Conservation (phyloP, 2,797 vertebrate species). For the Sebastes steindachneri region DNA sequence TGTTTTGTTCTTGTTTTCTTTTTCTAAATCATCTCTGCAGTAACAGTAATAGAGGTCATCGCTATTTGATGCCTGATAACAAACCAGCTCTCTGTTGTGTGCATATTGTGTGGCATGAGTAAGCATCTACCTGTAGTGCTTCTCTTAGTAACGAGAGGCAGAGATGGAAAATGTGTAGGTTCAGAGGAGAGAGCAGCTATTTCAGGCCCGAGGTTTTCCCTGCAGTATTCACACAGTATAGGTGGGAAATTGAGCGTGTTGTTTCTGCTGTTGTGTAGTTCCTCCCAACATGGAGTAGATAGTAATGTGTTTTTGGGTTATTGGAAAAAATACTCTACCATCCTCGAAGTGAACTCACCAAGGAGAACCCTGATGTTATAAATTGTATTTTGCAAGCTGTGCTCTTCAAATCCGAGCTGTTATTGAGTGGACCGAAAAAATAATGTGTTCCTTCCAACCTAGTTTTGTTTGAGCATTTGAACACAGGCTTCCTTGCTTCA, state of each 20-base stretch:
- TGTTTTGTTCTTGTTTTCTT: background rate
- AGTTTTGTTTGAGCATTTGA: constrained; percentile 4
- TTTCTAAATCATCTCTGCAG: background rate
- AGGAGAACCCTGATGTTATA: background rate
- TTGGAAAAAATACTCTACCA: background rate
- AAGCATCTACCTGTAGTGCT: background rate
- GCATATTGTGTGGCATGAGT: background rate
- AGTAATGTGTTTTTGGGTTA: constrained; percentile 20
- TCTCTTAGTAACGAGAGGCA: constrained; percentile 8
- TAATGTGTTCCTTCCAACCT: background rate
- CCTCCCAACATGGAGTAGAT: background rate
- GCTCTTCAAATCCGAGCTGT: constrained; percentile 7
- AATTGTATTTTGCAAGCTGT: constrained; percentile 7
- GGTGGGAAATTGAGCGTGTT: constrained; percentile 10
- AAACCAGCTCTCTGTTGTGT: background rate
- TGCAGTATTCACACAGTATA: constrained; percentile 5
- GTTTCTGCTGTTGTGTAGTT: constrained; percentile 7
- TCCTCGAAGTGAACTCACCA: constrained; percentile 10
- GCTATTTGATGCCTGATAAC: background rate
- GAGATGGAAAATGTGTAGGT: constrained; percentile 38
- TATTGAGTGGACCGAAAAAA: background rate
- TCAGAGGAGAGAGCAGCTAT: constrained; percentile 30
- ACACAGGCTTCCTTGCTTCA: background rate
- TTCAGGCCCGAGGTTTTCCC: constrained; percentile 26
- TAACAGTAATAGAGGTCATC: background rate